Evolutionary conservation across 53 echinoderm and acorn worm species (phyloP), one percentile per base, ranked within the genome.

Genomic region (Pentamera pediparva): DNA sequence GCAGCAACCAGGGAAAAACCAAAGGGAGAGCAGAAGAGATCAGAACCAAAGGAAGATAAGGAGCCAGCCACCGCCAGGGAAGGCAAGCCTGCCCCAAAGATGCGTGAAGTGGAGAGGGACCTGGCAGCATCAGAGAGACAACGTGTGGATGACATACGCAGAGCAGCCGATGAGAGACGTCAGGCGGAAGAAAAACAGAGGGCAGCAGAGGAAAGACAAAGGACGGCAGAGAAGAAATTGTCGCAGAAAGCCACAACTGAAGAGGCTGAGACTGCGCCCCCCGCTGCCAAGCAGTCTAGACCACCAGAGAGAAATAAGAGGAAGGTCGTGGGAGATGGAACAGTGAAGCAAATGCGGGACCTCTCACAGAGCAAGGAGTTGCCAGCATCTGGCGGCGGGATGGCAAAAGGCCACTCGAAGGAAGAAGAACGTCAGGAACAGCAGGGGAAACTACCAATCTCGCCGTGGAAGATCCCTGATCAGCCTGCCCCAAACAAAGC

Each of bases 391-490:
- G 64, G 40, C 62, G 6, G 38, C 39, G 59, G 25, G 41, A 79
- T 61, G 53, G 70, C 38, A 37, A 78, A 78, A 60, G 75, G 34
- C 35, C 81, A 81, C 26, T 47, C 37, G 37, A 80, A 61, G 64
- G 83, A 75, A 5, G 71, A 39, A 50, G 45, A 52, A n/a, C 80
- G 78, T 41, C 70, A 60, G 60, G 67, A 83, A 59, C 60, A 59
- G 61, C 58, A 82, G 58, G 21, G 53, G 79, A 82, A 82, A 90
- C n/a, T n/a, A n/a, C 36, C 67, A 47, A 9, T 45, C 3, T 67
- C 67, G 31, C 67, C 67, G 40, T 67, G 67, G 67, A 67, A 67
- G 45, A 67, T 41, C 19, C 67, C 41, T 6, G 45, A 67, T 10
- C 67, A 29, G 39, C 41, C 67, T 26, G 39, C 61, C 32, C 40